Conservation (phyloP, 1,140 invertebrate genomes). For the Brachionus plicatilis region DNA sequence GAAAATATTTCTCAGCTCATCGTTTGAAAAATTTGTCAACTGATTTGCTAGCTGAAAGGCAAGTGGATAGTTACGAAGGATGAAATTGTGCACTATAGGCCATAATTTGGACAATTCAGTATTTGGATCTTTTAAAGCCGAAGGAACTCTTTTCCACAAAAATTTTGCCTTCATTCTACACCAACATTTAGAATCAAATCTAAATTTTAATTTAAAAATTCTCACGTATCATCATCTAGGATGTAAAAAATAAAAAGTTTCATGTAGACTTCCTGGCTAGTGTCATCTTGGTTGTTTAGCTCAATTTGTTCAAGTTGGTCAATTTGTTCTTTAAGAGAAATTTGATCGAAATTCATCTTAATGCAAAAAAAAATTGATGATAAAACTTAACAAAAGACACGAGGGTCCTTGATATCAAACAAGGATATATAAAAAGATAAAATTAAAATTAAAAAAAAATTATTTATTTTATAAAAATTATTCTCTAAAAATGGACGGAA, state of each 20-base stretch:
- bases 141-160: constrained; percentile 1
- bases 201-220: not conserved
- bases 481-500: not conserved
- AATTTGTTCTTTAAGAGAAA: not conserved
- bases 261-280: not conserved
- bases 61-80: not conserved
- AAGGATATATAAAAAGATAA: not conserved
- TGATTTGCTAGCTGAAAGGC: not conserved
- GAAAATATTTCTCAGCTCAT: not conserved
- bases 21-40: not conserved
- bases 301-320: not conserved
- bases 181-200: not conserved
- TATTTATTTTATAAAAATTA: not conserved
- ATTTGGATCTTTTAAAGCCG: not conserved
- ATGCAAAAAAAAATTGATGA: not conserved
- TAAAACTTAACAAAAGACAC: not conserved
- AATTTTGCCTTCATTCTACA: constrained; percentile 13
- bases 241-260: not conserved
- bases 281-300: not conserved
- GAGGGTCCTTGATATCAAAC: not conserved
- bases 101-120: not conserved
- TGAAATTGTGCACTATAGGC: not conserved
- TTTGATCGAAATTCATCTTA: constrained; percentile 1
- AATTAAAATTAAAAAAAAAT: not conserved
- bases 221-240: not conserved